Conservation (phyloP, 2,888 invertebrate genomes). For the Synergus gifuensis region DNA sequence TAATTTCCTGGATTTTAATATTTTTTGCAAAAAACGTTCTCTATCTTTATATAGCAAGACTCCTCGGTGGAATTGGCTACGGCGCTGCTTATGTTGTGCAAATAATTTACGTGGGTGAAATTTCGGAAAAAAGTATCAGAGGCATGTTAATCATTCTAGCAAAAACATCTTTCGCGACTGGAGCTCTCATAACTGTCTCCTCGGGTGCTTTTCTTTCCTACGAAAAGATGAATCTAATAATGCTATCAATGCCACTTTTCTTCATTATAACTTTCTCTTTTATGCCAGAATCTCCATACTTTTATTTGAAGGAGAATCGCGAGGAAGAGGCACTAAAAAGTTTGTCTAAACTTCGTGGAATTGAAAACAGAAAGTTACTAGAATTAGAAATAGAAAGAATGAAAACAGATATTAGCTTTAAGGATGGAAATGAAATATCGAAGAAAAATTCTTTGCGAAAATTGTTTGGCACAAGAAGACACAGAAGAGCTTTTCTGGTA, state of each 20-base stretch:
- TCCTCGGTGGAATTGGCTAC: conserved; percentile 9
- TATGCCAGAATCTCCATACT: conserved; percentile 36
- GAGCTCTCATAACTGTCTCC: not conserved
- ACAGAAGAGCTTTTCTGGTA: not conserved
- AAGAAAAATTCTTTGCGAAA: not conserved
- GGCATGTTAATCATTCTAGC: not conserved
- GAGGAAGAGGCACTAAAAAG: not conserved
- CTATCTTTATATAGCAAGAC: conserved; percentile 19
- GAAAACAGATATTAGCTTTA: not conserved
- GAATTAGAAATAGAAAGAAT: not conserved
- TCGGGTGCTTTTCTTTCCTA: conserved; percentile 2
- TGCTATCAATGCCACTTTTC: not conserved
- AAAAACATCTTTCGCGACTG: not conserved
- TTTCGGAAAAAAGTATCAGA: conserved; percentile 1
- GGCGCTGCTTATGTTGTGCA: not conserved
- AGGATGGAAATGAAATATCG: not conserved
- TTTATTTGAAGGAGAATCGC: conserved; percentile 2
- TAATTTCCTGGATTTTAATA: conserved; percentile 3
- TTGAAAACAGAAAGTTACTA: not conserved
- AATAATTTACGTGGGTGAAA: conserved; percentile 18
- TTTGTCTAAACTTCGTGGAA: conserved; percentile 3
- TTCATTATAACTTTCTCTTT: not conserved
- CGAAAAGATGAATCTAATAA: conserved; percentile 11
- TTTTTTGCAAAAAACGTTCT: not conserved
- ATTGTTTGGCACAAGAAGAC: not conserved